A percentile compares a stretch with the other conserved stretches of the same genome.
These are phyloP conservation scores for Pomphorhynchus laevis DNA, from an alignment of 1,140 invertebrate species.

Conservation along the genomic window DNA sequence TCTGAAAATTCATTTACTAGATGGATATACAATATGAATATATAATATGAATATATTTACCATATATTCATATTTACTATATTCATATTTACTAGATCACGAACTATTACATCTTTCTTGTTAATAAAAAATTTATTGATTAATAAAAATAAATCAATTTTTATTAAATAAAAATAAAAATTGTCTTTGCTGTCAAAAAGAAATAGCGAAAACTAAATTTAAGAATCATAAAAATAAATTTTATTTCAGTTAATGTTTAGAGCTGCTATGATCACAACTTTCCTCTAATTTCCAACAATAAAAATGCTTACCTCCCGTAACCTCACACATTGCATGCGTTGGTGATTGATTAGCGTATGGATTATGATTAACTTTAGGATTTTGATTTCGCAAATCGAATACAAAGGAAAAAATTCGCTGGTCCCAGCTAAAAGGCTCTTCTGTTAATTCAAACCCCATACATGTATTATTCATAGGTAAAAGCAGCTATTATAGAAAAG, in stretches of 20 bases:
- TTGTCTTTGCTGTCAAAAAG: too few relatives aligned
- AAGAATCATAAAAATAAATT: background rate
- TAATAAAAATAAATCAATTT: too few relatives aligned
- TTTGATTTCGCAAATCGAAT: conserved; percentile 34
- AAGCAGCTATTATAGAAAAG: conserved; percentile 32
- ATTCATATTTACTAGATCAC: too few relatives aligned
- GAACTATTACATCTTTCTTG: too few relatives aligned
- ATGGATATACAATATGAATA: too few relatives aligned
- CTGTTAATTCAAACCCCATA: conserved; percentile 68
- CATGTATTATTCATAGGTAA: conserved; percentile 59
- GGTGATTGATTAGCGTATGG: conserved; percentile 46
- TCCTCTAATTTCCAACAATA: background rate
- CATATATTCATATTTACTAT: too few relatives aligned
- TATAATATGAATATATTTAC: too few relatives aligned
- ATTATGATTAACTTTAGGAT: conserved; percentile 15
- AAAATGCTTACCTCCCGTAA: conserved; percentile 42
- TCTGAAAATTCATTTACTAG: too few relatives aligned
- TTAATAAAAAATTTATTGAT: too few relatives aligned
- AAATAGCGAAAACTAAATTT: background rate
- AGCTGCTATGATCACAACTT: background rate
- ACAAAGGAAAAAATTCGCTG: conserved; percentile 78
- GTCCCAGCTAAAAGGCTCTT: conserved; percentile 93
- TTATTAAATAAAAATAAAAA: too few relatives aligned
- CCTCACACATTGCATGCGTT: conserved; percentile 87
- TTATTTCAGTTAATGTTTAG: background rate